These are phyloP conservation scores for Scotopteryx bipunctaria DNA, from an alignment of 2,888 invertebrate genomes.

Conservation along the genomic window DNA sequence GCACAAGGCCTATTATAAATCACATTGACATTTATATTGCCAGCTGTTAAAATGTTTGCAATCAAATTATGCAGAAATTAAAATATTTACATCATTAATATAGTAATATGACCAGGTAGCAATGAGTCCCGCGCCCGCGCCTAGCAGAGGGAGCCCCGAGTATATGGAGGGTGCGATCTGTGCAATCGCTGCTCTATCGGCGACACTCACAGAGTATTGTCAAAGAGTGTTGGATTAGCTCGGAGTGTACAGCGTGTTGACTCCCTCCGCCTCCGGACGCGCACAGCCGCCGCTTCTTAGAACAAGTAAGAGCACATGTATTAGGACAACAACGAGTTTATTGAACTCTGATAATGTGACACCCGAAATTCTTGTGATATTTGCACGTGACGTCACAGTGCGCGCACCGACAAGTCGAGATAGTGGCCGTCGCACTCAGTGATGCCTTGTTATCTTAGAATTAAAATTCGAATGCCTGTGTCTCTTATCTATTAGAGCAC, in stretches of 20 bases:
- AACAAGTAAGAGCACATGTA: slow-evolving; percentile 30
- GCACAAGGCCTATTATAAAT: slow-evolving; percentile 10
- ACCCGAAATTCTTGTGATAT: neutral
- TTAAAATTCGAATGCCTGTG: too few relatives aligned
- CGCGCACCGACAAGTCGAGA: neutral
- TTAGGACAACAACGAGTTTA: slow-evolving; percentile 11
- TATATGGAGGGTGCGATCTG: slow-evolving; percentile 17
- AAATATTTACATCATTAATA: neutral
- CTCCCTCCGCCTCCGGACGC: slow-evolving; percentile 50
- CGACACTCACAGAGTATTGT: slow-evolving; percentile 56
- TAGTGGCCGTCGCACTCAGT: neutral
- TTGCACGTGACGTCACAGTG: neutral
- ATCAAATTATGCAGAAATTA: slow-evolving; percentile 2
- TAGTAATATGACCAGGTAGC: too few relatives aligned
- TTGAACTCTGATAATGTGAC: slow-evolving; percentile 13
- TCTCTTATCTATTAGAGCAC: too few relatives aligned
- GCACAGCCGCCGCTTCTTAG: slow-evolving; percentile 25
- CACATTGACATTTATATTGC: slow-evolving; percentile 6
- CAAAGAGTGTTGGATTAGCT: slow-evolving; percentile 73
- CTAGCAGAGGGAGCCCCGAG: too few relatives aligned
- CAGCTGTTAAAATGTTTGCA: slow-evolving; percentile 1
- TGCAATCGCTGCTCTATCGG: slow-evolving; percentile 47
- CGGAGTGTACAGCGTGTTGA: slow-evolving; percentile 52
- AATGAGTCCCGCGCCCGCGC: too few relatives aligned
- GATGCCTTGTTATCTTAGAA: too few relatives aligned